A percentile compares a stretch with the other conserved stretches of the same genome.
Conservation (phyloP, 2,888 invertebrate genomes). For the Pimpla rufipes region DNA sequence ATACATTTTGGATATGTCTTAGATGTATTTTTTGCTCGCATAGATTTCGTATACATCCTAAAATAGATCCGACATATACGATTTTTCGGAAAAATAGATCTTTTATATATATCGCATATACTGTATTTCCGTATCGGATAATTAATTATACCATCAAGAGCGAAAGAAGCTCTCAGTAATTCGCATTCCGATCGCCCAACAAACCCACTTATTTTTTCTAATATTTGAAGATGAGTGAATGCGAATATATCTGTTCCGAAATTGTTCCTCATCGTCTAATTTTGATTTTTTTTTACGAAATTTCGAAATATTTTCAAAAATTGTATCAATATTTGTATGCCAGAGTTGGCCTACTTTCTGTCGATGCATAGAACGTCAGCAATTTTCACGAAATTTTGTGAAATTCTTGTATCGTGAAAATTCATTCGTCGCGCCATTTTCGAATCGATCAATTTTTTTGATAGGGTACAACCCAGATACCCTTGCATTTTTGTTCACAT, state of each 20-base stretch:
- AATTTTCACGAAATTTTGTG: conserved; percentile 55
- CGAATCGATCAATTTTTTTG: conserved; percentile 11
- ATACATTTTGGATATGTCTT: no score
- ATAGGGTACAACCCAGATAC: not conserved
- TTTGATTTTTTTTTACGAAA: conserved; percentile 36
- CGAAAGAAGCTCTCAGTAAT: not conserved
- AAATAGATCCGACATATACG: no score
- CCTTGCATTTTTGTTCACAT: conserved; percentile 51
- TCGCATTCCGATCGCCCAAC: conserved; percentile 24
- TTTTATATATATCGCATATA: no score
- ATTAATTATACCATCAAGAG: not conserved
- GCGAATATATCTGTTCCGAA: conserved; percentile 54
- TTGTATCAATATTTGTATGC: conserved; percentile 58
- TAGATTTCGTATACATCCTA: no score
- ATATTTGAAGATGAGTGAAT: conserved; percentile 56
- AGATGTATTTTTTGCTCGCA: no score
- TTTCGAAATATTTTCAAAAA: conserved; percentile 51
- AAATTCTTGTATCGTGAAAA: conserved; percentile 34
- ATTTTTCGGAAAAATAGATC: no score
- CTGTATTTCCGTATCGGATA: no score
- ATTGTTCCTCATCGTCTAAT: conserved; percentile 65
- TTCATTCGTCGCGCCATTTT: conserved; percentile 4
- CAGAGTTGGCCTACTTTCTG: conserved; percentile 60
- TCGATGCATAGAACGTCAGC: conserved; percentile 74
- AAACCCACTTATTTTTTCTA: conserved; percentile 30